Percentiles rank a stretch among this genome's conserved stretches.
phyloP scores from a whole-genome alignment of 2,797 vertebrate species.

The Ctenochaetus hawaiiensis region DNA sequence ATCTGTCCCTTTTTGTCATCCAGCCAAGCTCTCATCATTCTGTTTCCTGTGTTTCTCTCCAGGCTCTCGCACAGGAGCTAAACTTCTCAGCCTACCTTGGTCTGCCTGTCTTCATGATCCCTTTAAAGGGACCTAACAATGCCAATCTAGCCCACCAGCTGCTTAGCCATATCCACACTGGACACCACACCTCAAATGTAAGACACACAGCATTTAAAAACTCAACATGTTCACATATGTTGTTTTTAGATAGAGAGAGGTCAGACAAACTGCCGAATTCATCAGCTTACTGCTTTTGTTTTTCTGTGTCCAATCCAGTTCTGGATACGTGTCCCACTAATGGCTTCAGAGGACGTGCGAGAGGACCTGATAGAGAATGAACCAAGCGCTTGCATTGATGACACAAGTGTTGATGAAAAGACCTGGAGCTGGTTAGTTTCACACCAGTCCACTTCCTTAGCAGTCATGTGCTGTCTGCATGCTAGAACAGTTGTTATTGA shows the following conservation, averaged over 20 bases:
- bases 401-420: conserved; percentile 88
- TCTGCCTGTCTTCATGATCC: conserved; percentile 92
- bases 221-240: too few relatives aligned
- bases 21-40: neutral
- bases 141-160: conserved; percentile 92
- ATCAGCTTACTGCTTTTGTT: conserved; percentile 3
- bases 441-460: neutral
- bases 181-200: conserved; percentile 95
- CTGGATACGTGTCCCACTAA: conserved; percentile 92
- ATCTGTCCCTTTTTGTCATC: conserved; percentile 2
- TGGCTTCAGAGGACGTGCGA: conserved; percentile 88
- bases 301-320: conserved; percentile 82
- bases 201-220: conserved; percentile 13
- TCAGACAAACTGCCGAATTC: neutral
- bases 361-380: conserved; percentile 92
- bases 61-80: conserved; percentile 93
- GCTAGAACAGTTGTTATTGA: conserved; percentile 41
- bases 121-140: conserved; percentile 87
- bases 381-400: conserved; percentile 72
- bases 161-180: conserved; percentile 93
- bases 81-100: conserved; percentile 95
- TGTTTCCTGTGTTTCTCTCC: conserved; percentile 13
- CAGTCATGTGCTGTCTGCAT: conserved; percentile 29
- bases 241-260: neutral
- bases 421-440: conserved; percentile 91